Evolutionary conservation across 2,888 invertebrate genomes (phyloP), one percentile per base, ranked within the genome.

Genomic region (Eupithecia dodoneata): DNA sequence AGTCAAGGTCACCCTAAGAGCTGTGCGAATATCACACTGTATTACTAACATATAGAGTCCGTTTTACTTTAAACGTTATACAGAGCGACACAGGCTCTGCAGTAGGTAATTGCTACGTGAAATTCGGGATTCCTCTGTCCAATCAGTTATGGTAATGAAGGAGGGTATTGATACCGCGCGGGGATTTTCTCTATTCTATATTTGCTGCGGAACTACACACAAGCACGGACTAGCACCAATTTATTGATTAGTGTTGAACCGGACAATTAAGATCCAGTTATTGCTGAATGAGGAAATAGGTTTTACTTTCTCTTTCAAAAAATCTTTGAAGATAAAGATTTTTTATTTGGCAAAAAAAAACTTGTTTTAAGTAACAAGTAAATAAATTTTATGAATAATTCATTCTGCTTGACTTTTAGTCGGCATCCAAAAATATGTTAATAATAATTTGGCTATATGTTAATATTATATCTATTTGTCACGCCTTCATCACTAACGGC

Each of bases 111-210:
- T 84, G 83, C 79, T 75, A 79, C 77, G 81, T 80, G 79, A 81
- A 81, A 79, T 82, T 82, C 79, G 76, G 77, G 77, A 79, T 80
- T 83, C 78, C 81, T 82, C 81, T 80, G 83, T 81, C 82, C 92
- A 93, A 93, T 94, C 92, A 93, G 90, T 88, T 93, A 94, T 94
- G 94, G 88, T 92, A 93, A 93, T 93, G 89, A 87, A 86, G 85
- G 86, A 82, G 85, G 84, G 87, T 87, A 89, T 88, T 87, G 88
- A 89, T 89, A 87, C 85, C 83, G 76, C 80, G 82, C 83, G 82
- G 83, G 82, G 82, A 85, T 85, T 87, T 86, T 84, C 83, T 82
- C 73, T 82, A 80, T 78, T 78, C 77, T 59, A 59, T 18, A 59
- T 59, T 55, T 78, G 67, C 66, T 76, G 76, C 71, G 74, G 73